Evolutionary conservation across 2,888 invertebrate species (phyloP).

Genomic region (Scaptomyza cyrtandrae): DNA sequence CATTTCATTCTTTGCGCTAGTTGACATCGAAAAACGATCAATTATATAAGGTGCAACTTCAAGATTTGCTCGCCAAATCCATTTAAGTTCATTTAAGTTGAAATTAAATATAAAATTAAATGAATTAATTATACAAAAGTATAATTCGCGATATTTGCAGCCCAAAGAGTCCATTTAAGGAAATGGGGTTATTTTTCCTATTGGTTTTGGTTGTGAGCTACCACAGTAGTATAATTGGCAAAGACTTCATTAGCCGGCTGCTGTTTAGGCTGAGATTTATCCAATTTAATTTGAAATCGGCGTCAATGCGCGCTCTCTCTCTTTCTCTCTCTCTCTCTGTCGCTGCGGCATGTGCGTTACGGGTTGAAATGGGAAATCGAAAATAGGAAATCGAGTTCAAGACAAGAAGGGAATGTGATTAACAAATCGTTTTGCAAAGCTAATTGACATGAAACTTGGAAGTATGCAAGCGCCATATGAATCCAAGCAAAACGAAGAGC

Average conservation of each 20-base stretch:
- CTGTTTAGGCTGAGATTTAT: slow-evolving; percentile 68
- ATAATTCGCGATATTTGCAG: no score
- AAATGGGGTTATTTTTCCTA: not conserved
- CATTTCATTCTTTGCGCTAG: no score
- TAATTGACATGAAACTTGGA: no score
- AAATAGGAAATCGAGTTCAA: slow-evolving; percentile 24
- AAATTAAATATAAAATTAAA: no score
- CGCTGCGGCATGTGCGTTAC: slow-evolving; percentile 23
- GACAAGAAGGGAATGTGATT: slow-evolving; percentile 67
- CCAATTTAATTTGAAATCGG: slow-evolving; percentile 76
- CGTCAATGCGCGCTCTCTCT: slow-evolving; percentile 61
- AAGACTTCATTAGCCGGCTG: slow-evolving; percentile 61
- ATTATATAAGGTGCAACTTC: no score
- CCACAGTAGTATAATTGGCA: slow-evolving; percentile 46
- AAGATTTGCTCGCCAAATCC: no score
- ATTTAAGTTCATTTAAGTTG: no score
- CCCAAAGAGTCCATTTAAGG: not conserved
- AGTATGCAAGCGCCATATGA: no score
- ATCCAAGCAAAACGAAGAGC: no score
- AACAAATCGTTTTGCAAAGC: slow-evolving; percentile 78
- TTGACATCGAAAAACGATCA: no score
- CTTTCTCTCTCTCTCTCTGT: slow-evolving; percentile 11
- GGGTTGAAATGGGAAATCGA: not conserved
- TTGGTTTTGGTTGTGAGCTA: not conserved
- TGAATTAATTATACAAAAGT: not conserved